Evolutionary conservation across 2,113 vertebrate species (phyloP).

Genomic region (Strix uralensis): DNA sequence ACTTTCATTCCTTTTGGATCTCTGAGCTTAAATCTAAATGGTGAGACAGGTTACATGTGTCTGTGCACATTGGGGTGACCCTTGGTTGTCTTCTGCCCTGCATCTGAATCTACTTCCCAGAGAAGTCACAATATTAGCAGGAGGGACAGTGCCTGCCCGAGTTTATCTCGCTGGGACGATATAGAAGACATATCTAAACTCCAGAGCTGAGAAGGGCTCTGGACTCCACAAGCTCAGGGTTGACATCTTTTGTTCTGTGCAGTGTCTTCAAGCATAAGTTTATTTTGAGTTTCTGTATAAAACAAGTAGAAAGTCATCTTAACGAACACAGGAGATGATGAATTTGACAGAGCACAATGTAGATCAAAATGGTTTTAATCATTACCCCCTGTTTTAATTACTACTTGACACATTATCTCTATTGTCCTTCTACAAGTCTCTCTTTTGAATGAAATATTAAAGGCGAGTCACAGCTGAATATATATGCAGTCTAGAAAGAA

Average conservation of each 20-base stretch:
- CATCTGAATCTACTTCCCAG: not conserved
- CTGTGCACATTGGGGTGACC: not conserved
- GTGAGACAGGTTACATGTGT: not conserved
- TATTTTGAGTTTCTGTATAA: conserved; percentile 25
- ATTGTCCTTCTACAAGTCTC: conserved; percentile 63
- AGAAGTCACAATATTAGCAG: not conserved
- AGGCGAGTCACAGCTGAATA: conserved; percentile 62
- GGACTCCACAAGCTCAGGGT: not conserved
- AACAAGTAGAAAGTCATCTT: conserved; percentile 34
- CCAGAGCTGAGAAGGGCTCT: not conserved
- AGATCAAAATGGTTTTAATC: conserved; percentile 56
- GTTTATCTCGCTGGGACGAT: not conserved
- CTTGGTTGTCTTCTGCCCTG: not conserved
- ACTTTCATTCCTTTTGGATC: not conserved
- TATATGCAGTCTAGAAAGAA: conserved; percentile 57
- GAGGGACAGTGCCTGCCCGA: not conserved
- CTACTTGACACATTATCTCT: conserved; percentile 64
- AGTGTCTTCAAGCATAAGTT: not conserved
- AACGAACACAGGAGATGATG: conserved; percentile 30
- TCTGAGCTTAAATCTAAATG: not conserved
- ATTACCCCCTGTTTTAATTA: conserved; percentile 63
- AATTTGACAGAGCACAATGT: conserved; percentile 19
- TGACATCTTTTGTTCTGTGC: not conserved
- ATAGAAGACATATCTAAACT: not conserved
- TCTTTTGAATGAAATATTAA: conserved; percentile 68